Evolutionary conservation across 2,113 vertebrate genomes (phyloP), one percentile per base, ranked within the genome.

Genomic region (Toxostoma redivivum): DNA sequence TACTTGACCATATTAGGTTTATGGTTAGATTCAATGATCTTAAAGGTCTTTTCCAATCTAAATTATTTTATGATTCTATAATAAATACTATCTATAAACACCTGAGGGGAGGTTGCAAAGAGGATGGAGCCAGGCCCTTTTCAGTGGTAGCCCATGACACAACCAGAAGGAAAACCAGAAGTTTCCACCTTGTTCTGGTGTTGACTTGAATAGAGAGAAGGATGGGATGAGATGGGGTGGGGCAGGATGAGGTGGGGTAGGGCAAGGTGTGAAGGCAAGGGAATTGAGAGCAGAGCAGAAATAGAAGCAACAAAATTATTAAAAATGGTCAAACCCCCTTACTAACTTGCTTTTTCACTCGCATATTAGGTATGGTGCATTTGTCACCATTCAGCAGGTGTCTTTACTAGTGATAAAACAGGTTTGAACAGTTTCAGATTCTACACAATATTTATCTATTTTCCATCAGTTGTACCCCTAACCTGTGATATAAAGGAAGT

Each of bases 261-360:
- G 33, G 9, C 27, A 53, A 28, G 17, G 9, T 45, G 6, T 28
- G 19, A 28, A 73, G 9, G 33, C 27, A 53, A 51, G 13, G 4
- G 21, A 47, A 47, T 19, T 3, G 6, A 86, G 38, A 53, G 20
- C 3, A 21, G 10, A 48, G 3, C 7, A 61, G 35, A 50, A 72
- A 61, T 23, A 71, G 12, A 61, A 60, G 9, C 7, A 71, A 54
- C 4, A 54, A 19, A 48, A 15, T 13, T 15, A 35, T 23, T 40
- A 6, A 28, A 37, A 67, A 53, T 6, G 0, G 1, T 42, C 12
- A 10, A 67, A 57, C 12, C 0, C 12, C 8, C 14, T 57, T 37
- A 24, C 8, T 35, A 20, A 16, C 11, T 51, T 71, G 6, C 25
- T 62, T 77, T 81, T 78, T 57, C 30, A n/a, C 23, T 58, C 19